These are phyloP conservation scores for Porites lutea DNA, from an alignment of 64 coral and sea anemone species.

Conservation along the genomic window DNA sequence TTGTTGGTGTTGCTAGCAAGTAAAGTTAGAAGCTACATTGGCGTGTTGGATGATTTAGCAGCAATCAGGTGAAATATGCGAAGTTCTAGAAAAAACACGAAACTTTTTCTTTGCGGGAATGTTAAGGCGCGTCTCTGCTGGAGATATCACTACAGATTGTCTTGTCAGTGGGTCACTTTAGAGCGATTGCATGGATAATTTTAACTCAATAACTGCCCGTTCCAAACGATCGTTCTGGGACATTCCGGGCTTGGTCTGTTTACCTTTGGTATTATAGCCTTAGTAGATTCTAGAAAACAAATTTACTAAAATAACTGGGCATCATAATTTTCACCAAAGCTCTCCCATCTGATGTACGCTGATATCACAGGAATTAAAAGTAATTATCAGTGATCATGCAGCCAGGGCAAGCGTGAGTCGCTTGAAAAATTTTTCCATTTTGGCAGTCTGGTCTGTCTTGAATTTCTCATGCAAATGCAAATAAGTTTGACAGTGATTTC, in stretches of 20 bases:
- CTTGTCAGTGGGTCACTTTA: constrained; percentile 1
- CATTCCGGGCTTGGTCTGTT: neutral
- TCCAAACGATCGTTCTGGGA: neutral
- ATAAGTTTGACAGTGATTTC: neutral
- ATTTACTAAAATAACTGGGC: neutral
- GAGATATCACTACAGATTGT: neutral
- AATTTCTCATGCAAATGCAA: neutral
- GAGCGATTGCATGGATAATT: constrained; percentile 4
- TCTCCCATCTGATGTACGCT: constrained; percentile 7
- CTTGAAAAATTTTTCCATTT: neutral
- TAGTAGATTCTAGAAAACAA: constrained; percentile 9
- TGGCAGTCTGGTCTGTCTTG: neutral
- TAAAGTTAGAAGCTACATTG: neutral
- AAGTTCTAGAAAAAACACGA: constrained; percentile 6
- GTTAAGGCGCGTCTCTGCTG: constrained; percentile 15
- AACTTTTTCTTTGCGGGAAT: constrained; percentile 35
- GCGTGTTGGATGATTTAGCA: neutral
- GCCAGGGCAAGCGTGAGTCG: neutral
- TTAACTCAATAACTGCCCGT: neutral
- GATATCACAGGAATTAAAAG: neutral
- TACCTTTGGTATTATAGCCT: neutral
- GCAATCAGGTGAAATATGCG: neutral
- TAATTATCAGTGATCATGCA: neutral
- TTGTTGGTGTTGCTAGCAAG: neutral
- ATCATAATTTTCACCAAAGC: too few species aligned